Base-by-base conservation (phyloP, 2,113 vertebrate genomes). In the Thermophis baileyi region DNA sequence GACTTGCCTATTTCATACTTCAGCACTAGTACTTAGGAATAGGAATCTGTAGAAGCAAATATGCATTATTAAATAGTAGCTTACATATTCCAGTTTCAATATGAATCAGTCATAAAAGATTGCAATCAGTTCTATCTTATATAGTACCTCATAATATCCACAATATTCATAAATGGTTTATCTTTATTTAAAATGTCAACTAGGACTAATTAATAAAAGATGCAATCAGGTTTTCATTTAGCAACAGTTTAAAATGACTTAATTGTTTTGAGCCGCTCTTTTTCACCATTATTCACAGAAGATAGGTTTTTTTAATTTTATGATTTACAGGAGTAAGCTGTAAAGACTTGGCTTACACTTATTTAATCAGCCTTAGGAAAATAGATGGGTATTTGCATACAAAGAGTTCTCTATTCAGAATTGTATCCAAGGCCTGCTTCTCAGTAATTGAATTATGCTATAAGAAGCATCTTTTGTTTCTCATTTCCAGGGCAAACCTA, bases 151-250 rank as follows among this genome's bases (percentile, higher is more conserved):
- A 25, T 86, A 90, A 90, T 63, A 89, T 63, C 47, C 24, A 40
- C 92, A 63, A 63, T 93, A 86, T 90, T 90, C 30, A 50, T 49
- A 51, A 90, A 87, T 63, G 27, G 30, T 90, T 90, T 93, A 89
- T 90, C 53, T 85, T 93, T 90, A 90, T 90, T 63, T 93, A 87
- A 93, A 93, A 93, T 90, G 74, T 87, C 69, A 86, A 20, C 90
- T 44, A 86, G 47, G n/a, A 89, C 50, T 89, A 90, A 91, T 57
- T 89, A 63, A 91, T 85, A 91, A 91, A 93, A 91, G 93, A 91
- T 92, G 87, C 54, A 93, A 91, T 92, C 89, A 63, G 47, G 51
- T 46, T 85, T 93, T 47, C 74, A 86, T 93, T 93, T 89, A 63
- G 54, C 20, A 91, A 85, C n/a, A 89, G 51, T 93, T 85, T 89